phyloP scores from a whole-genome alignment of 1,140 invertebrate genomes.

The Hesperophylax magnus region DNA sequence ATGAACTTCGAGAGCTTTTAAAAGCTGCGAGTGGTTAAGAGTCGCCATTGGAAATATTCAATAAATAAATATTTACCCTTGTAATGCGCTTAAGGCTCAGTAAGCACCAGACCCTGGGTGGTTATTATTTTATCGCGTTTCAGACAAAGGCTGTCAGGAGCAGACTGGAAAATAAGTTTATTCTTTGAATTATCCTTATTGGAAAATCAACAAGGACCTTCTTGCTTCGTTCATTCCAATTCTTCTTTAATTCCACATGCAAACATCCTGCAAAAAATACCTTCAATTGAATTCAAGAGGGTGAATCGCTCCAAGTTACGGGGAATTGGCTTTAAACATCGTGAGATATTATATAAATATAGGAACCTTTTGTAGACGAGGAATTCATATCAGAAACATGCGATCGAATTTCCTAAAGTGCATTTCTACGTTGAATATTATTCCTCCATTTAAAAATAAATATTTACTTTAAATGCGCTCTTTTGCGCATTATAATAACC shows the following conservation, averaged over 20 bases:
- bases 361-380: too few species aligned
- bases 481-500: too few species aligned
- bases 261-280: constrained; percentile 48
- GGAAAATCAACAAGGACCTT: constrained; percentile 52
- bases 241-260: constrained; percentile 48
- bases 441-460: too few species aligned
- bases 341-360: too few species aligned
- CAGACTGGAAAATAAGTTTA: constrained; percentile 53
- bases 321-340: too few species aligned
- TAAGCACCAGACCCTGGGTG: constrained; percentile 44
- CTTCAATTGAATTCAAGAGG: constrained; percentile 3
- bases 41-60: constrained; percentile 34
- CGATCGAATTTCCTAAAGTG: too few species aligned
- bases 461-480: too few species aligned
- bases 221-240: constrained; percentile 43
- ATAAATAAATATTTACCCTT: constrained; percentile 55
- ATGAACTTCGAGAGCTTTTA: too few species aligned
- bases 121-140: constrained; percentile 52
- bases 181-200: constrained; percentile 56
- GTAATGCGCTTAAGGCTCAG: constrained; percentile 52
- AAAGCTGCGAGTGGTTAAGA: not conserved
- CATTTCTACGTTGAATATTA: too few species aligned
- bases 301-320: too few species aligned
- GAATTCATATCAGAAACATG: too few species aligned
- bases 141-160: constrained; percentile 40